Percentiles rank a stretch among this genome's conserved stretches.
Conservation (phyloP, 2,888 invertebrate genomes). For the Shargacucullia verbasci region DNA sequence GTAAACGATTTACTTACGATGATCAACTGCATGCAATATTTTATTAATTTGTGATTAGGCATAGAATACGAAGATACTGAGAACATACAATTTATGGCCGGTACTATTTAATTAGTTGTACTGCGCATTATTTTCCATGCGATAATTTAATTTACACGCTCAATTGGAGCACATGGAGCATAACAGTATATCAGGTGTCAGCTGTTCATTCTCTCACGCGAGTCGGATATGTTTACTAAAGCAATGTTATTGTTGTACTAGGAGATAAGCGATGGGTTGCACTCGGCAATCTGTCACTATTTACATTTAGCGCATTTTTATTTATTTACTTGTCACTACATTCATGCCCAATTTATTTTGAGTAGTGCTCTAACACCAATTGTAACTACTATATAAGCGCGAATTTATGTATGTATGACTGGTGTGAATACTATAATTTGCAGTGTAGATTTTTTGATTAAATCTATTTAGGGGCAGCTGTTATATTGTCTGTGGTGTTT, state of each 20-base stretch:
- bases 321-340: constrained; percentile 33
- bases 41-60: too few species aligned
- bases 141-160: constrained; percentile 9
- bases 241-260: constrained; percentile 45
- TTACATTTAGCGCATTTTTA: constrained; percentile 32
- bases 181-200: background rate
- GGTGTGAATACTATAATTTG: constrained; percentile 15
- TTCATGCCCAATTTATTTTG: constrained; percentile 21
- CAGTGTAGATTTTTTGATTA: constrained; percentile 11
- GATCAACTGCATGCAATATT: too few species aligned
- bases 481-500: constrained; percentile 38
- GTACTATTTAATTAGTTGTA: too few species aligned
- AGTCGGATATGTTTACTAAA: constrained; percentile 12
- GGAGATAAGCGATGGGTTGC: constrained; percentile 30
- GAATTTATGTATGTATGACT: constrained; percentile 20
- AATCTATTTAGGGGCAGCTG: constrained; percentile 37
- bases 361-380: constrained; percentile 11
- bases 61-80: too few species aligned
- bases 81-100: too few species aligned
- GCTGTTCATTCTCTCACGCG: constrained; percentile 8
- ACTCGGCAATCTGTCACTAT: constrained; percentile 9
- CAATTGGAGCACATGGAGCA: constrained; percentile 1
- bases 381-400: constrained; percentile 17
- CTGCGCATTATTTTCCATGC: constrained; percentile 22
- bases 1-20: too few species aligned